Evolutionary conservation across 2,888 invertebrate species (phyloP).

Genomic region (Notocelia uddmanniana): DNA sequence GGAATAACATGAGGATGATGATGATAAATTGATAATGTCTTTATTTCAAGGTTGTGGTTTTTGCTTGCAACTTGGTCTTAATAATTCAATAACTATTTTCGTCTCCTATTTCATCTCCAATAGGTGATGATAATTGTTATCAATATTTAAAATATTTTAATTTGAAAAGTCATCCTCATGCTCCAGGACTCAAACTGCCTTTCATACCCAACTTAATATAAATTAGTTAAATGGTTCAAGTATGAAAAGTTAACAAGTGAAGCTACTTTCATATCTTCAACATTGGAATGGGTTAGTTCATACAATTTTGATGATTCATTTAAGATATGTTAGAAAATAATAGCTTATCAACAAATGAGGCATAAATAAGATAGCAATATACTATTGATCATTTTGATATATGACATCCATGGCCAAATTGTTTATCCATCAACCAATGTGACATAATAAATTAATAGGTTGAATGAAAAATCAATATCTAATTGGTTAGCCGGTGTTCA

Average conservation of each 20-base stretch:
- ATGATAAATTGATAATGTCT: no score
- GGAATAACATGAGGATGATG: no score
- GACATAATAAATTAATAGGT: not conserved
- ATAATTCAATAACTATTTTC: no score
- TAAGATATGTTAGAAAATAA: not conserved
- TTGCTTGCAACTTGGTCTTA: no score
- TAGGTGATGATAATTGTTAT: no score
- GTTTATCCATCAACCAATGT: not conserved
- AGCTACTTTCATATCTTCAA: no score
- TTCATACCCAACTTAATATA: no score
- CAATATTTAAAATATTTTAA: no score
- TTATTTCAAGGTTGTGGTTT: no score
- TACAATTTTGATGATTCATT: not conserved
- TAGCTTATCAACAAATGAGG: slow-evolving; percentile 8
- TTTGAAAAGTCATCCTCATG: no score
- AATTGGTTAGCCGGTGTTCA: slow-evolving; percentile 24
- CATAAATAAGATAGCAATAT: not conserved
- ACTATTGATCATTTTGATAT: slow-evolving; percentile 4
- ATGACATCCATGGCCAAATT: not conserved
- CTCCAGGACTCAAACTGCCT: no score
- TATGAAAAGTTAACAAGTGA: not conserved
- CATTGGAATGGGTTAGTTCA: not conserved
- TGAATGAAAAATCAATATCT: slow-evolving; percentile 33
- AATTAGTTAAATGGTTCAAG: not conserved
- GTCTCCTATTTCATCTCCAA: no score